These are phyloP conservation scores for Esperia sulphurella DNA, from an alignment of 2,888 invertebrate genomes.

Conservation along the genomic window DNA sequence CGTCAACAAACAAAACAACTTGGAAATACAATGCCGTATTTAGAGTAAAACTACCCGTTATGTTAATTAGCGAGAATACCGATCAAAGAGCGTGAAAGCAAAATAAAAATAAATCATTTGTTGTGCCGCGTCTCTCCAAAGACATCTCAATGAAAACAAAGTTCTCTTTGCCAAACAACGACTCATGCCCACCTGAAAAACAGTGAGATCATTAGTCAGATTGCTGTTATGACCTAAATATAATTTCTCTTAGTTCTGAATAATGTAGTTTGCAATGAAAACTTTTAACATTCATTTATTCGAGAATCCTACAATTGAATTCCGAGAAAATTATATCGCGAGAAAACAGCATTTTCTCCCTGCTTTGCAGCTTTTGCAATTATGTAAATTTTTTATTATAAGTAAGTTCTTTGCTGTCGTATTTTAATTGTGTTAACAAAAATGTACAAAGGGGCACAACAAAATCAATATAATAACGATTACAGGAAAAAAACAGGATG, in stretches of 20 bases:
- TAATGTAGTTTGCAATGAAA: neutral
- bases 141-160: neutral
- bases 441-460: no score
- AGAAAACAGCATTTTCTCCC: no score
- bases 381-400: no score
- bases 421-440: no score
- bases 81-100: slow-evolving; percentile 20
- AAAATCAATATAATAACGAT: no score
- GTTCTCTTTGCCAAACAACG: neutral
- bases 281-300: neutral
- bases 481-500: no score
- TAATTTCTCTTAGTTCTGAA: neutral
- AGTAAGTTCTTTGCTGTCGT: no score
- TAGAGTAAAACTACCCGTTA: neutral
- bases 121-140: slow-evolving; percentile 1
- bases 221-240: neutral
- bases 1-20: no score
- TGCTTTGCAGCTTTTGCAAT: no score
- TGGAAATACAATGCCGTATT: no score
- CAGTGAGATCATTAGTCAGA: slow-evolving; percentile 2
- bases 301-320: neutral
- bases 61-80: slow-evolving; percentile 27
- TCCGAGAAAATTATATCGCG: neutral
- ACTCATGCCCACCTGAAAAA: neutral
- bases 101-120: slow-evolving; percentile 15